Evolutionary conservation across 2,113 vertebrate species (phyloP).

Genomic region (Hucho hucho): DNA sequence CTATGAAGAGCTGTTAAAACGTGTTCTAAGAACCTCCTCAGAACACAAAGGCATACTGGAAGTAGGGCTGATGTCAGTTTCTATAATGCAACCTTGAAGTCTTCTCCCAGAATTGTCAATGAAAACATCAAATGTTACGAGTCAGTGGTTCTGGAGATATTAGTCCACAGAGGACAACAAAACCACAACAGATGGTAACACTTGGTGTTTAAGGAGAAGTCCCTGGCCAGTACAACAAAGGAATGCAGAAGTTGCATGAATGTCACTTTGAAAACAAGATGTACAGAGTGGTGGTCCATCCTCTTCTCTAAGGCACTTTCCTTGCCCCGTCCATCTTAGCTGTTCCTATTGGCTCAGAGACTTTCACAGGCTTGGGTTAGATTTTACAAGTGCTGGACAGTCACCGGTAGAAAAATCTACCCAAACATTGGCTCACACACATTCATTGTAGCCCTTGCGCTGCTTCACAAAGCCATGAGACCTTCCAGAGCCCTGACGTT

Average conservation of each 20-base stretch:
- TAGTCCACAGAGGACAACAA: not conserved
- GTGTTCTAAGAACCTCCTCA: constrained; percentile 16
- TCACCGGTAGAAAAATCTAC: not conserved
- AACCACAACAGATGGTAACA: constrained; percentile 9
- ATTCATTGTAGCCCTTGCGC: not conserved
- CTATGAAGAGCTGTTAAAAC: not conserved
- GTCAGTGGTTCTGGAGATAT: not conserved
- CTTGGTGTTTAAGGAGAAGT: not conserved
- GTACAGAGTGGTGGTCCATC: not conserved
- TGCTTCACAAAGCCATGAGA: constrained; percentile 5
- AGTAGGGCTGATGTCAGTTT: not conserved
- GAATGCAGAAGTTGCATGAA: not conserved
- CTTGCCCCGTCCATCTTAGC: not conserved
- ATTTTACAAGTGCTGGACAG: constrained; percentile 42
- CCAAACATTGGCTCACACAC: not conserved
- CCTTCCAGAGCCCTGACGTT: not conserved
- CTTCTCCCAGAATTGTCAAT: not conserved
- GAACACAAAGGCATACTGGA: constrained; percentile 20
- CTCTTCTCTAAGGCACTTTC: not conserved
- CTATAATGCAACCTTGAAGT: not conserved
- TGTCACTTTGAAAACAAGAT: not conserved
- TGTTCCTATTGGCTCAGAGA: constrained; percentile 7
- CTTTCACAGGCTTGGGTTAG: constrained; percentile 32
- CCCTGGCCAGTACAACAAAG: constrained; percentile 2
- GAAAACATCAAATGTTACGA: constrained; percentile 1